Conservation (phyloP, 2,888 invertebrate species). For the Shargacucullia verbasci region DNA sequence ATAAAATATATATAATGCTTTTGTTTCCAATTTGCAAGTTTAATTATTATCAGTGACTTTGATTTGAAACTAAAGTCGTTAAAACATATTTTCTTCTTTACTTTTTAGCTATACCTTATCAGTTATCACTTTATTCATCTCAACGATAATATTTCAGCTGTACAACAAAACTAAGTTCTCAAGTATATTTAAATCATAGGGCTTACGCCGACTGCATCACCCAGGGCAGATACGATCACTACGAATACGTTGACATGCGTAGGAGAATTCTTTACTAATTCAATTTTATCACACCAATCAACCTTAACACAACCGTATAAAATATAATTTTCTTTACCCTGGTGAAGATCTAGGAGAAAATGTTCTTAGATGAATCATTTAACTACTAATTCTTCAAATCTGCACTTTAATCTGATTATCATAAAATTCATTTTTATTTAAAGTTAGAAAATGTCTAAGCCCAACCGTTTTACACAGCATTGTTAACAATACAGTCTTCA, state of each 20-base stretch:
- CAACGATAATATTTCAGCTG: slow-evolving; percentile 1
- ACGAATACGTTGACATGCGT: slow-evolving; percentile 80
- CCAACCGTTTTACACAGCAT: slow-evolving; percentile 1
- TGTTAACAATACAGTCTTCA: slow-evolving; percentile 1
- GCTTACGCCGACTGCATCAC: slow-evolving; percentile 70
- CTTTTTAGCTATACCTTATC: no score
- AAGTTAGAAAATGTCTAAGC: slow-evolving; percentile 7
- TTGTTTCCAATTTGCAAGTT: no score
- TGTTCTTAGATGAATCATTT: slow-evolving; percentile 39
- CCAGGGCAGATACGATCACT: slow-evolving; percentile 73
- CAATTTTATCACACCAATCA: slow-evolving; percentile 11
- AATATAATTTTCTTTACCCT: slow-evolving; percentile 5
- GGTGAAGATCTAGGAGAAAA: slow-evolving; percentile 25
- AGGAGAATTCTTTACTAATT: slow-evolving; percentile 64
- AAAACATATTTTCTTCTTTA: no score
- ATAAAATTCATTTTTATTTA: slow-evolving; percentile 5
- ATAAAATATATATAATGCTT: no score
- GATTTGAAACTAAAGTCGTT: no score
- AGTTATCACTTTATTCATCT: no score
- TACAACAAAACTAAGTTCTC: slow-evolving; percentile 56
- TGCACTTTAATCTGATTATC: rapidly evolving
- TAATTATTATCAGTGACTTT: no score
- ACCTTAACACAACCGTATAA: slow-evolving; percentile 20
- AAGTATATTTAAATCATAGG: slow-evolving; percentile 69
- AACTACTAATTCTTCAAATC: background rate